Base-by-base conservation (phyloP, 2,113 vertebrate species). In the Stigmatopora argus region DNA sequence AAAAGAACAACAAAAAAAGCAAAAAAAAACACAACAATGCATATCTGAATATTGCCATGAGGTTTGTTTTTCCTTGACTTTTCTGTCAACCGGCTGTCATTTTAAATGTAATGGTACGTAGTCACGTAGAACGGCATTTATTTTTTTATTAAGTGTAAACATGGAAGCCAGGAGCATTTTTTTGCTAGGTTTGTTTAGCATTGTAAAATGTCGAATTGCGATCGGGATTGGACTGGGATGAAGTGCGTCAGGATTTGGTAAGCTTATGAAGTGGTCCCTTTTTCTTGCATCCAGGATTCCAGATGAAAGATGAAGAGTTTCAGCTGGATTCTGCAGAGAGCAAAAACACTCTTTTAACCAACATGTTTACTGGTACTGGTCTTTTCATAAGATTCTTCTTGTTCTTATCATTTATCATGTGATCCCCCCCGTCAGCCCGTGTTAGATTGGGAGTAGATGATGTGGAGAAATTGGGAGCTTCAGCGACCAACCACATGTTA, bases 271-370 rank as follows among this genome's bases (percentile, higher is more conserved):
- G 90, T 88, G 87, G 86, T 90, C 87, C 87, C 87, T 89, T 89
- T 91, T 83, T 91, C 89, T 90, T 91, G 87, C 89, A 88, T 83
- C 87, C 88, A 92, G 91, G 91, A 88, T 92, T 92, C 91, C 91
- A 91, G 90, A 92, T 92, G 91, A 92, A 92, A 91, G 89, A 91
- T 86, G 91, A 92, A 86, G 91, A 92, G 82, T 92, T 91, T 91
- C 90, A 90, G 81, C 87, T 92, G 90, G 91, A 92, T 86, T 91
- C 90, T 86, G 91, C 90, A 80, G 91, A 92, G 89, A 92, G 90
- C 90, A 92, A 92, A 92, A 92, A 91, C 90, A 87, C 86, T 88
- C 90, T 91, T 90, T 92, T 92, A 92, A 91, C 89, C 91, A 92
- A 91, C 91, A 91, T 92, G 90, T 92, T 92, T 88, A 91, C 90